Conservation (phyloP, 2,113 vertebrate genomes). For the Heterotilapia buettikoferi region DNA sequence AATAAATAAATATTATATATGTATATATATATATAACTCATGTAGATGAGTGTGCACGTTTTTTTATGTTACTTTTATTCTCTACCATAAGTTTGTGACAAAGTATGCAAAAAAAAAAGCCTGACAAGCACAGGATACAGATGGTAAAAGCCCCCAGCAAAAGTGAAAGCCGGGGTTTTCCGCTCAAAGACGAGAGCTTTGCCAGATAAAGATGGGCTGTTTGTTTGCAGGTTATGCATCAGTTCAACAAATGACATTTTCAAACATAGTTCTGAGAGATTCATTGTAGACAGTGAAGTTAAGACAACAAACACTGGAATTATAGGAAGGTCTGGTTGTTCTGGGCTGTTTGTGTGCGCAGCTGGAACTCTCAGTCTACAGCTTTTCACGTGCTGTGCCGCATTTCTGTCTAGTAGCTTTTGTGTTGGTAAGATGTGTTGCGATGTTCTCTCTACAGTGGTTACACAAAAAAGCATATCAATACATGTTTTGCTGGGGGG, state of each 20-base stretch:
- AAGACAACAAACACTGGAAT: background rate
- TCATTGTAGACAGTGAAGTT: background rate
- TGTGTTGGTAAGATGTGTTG: background rate
- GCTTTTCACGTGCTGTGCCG: background rate
- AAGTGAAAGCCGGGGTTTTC: background rate
- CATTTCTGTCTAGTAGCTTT: background rate
- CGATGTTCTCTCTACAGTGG: background rate
- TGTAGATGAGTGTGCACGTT: background rate
- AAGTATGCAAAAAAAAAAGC: background rate
- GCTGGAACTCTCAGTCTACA: background rate
- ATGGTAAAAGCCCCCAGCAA: background rate
- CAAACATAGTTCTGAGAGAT: background rate
- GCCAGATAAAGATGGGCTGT: background rate
- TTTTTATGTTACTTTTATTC: background rate
- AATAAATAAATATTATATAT: too few relatives aligned
- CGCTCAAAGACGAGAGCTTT: background rate
- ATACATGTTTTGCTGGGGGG: background rate
- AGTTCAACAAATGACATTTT: background rate
- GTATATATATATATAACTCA: fast-evolving
- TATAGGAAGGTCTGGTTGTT: background rate
- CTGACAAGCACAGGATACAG: background rate
- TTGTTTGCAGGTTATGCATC: background rate
- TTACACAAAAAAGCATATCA: background rate
- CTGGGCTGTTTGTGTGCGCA: background rate
- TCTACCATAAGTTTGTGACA: background rate